phyloP scores from a whole-genome alignment of 2,113 vertebrate genomes.

The Zosterops lateralis region DNA sequence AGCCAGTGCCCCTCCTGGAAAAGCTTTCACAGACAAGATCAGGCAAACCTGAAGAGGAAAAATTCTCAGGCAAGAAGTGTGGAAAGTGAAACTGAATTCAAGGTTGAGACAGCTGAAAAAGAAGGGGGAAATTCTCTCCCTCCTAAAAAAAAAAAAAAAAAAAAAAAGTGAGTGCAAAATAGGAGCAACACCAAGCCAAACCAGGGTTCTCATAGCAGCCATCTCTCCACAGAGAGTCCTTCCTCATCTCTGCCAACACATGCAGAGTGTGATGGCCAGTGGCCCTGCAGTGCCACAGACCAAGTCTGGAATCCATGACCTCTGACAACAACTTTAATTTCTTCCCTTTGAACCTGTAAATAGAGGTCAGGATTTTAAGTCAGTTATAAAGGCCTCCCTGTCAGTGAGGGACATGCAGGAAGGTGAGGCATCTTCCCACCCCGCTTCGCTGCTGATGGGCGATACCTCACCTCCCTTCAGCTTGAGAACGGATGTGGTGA shows the following conservation, averaged over 20 bases:
- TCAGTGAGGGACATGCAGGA: neutral
- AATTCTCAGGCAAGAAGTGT: neutral
- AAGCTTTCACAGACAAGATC: neutral
- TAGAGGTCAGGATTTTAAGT: neutral
- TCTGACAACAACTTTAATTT: neutral
- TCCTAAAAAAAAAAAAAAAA: neutral
- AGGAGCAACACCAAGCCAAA: neutral
- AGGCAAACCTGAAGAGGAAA: neutral
- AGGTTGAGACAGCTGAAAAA: neutral
- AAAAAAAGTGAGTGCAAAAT: neutral
- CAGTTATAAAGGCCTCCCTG: neutral
- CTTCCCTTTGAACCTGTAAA: neutral
- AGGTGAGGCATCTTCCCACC: neutral
- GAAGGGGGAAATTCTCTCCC: neutral
- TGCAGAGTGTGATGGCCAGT: neutral
- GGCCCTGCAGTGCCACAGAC: neutral
- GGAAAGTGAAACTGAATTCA: neutral
- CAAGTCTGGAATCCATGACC: neutral
- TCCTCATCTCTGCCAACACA: accelerated
- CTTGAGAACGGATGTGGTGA: neutral
- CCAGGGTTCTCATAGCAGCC: neutral
- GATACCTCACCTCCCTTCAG: accelerated
- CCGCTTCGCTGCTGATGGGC: accelerated
- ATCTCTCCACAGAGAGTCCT: neutral
- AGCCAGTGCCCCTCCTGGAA: neutral